Conservation (phyloP, 2,113 vertebrate species). For the Xiphophorus maculatus region DNA sequence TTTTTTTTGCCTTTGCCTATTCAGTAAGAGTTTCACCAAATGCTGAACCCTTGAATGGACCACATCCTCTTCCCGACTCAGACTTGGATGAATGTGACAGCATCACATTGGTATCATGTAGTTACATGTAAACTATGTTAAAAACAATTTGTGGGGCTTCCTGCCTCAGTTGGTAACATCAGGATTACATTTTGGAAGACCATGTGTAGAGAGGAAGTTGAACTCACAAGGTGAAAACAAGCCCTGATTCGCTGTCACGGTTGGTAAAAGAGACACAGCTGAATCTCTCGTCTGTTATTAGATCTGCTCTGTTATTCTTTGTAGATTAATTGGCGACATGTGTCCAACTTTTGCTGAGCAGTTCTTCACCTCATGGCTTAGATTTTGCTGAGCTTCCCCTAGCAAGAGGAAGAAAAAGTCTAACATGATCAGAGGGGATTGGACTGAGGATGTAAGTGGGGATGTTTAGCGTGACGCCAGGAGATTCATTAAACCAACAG, state of each 20-base stretch:
- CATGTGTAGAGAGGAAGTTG: neutral
- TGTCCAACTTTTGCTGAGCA: conserved; percentile 30
- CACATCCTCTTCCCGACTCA: no score
- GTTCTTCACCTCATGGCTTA: conserved; percentile 27
- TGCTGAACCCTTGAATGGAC: neutral
- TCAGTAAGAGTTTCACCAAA: neutral
- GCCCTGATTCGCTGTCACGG: neutral
- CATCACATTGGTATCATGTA: neutral
- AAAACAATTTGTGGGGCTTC: neutral
- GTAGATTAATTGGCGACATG: conserved; percentile 11
- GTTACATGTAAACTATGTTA: neutral
- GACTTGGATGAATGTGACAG: neutral
- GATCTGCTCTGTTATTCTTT: conserved; percentile 17
- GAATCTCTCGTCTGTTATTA: neutral
- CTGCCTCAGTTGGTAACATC: neutral
- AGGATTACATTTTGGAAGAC: neutral
- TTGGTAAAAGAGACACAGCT: neutral
- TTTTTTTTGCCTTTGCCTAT: neutral
- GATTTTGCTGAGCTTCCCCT: conserved; percentile 15
- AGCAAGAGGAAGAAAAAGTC: conserved; percentile 22
- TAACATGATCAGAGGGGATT: conserved; percentile 29
- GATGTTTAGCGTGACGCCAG: conserved; percentile 27
- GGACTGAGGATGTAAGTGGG: conserved; percentile 26
- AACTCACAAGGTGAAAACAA: neutral
- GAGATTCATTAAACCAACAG: conserved; percentile 25